Evolutionary conservation across 2,888 invertebrate genomes (phyloP).

Genomic region (Conomelus anceps): DNA sequence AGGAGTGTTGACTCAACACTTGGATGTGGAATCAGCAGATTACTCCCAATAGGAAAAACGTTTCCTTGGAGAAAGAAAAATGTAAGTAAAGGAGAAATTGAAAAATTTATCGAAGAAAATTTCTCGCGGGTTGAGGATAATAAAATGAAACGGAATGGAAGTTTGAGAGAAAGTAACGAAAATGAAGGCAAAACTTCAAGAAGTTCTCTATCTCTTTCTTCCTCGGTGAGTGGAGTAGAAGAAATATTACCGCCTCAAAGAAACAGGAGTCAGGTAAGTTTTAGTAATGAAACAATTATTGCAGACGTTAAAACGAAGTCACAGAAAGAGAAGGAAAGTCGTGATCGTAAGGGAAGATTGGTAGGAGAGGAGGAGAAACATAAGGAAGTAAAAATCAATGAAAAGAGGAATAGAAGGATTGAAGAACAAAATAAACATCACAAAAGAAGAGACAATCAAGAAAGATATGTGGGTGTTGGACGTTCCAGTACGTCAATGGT

Average conservation of each 20-base stretch:
- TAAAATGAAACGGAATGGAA: background rate
- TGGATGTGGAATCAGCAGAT: background rate
- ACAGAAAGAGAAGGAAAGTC: background rate
- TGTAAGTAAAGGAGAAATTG: background rate
- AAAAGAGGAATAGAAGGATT: background rate
- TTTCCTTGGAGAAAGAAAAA: background rate
- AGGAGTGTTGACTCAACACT: background rate
- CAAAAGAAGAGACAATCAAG: background rate
- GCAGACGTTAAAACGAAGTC: too few species aligned
- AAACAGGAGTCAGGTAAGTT: background rate
- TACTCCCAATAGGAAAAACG: too few species aligned
- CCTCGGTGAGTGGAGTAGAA: background rate
- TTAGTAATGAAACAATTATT: background rate
- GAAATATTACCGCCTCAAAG: background rate
- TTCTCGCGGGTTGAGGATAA: background rate
- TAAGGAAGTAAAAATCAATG: too few species aligned
- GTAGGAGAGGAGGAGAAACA: too few species aligned
- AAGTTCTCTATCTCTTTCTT: background rate
- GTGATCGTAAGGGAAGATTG: background rate
- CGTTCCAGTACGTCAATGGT: background rate
- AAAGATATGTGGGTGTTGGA: background rate
- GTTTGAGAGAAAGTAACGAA: background rate
- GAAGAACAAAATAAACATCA: background rate
- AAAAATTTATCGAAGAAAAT: background rate
- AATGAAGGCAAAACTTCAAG: background rate